These are phyloP conservation scores for Raja brachyura DNA, from an alignment of 2,113 vertebrate genomes.

Conservation along the genomic window DNA sequence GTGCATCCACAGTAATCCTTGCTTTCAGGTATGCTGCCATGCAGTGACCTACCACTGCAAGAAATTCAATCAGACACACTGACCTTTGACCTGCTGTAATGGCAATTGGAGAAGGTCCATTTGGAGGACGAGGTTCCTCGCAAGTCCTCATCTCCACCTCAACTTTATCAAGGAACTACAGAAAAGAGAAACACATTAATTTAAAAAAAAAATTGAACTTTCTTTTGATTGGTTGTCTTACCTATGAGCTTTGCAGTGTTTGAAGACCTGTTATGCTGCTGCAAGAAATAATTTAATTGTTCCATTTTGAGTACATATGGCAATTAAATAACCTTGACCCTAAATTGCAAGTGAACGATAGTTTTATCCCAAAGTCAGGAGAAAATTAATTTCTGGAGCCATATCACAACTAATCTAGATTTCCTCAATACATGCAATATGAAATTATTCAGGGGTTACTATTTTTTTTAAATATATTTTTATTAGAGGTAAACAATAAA, in stretches of 20 bases:
- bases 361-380: background rate
- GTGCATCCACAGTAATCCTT: background rate
- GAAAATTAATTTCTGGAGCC: background rate
- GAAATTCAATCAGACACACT: constrained; percentile 40
- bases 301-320: too few relatives aligned
- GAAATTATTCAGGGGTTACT: background rate
- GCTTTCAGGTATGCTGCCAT: background rate
- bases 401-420: background rate
- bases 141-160: constrained; percentile 98
- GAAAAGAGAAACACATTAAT: constrained; percentile 5
- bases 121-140: constrained; percentile 87
- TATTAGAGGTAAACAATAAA: too few relatives aligned
- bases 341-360: background rate
- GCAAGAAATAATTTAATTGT: too few relatives aligned
- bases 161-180: constrained; percentile 92
- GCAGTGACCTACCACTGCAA: too few relatives aligned
- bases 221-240: too few relatives aligned
- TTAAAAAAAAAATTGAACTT: too few relatives aligned
- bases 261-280: too few relatives aligned
- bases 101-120: constrained; percentile 93
- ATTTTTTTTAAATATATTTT: too few relatives aligned
- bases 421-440: too few relatives aligned
- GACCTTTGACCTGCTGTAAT: constrained; percentile 93
- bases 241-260: too few relatives aligned
- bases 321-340: background rate